Conservation (phyloP, 2,113 vertebrate species). For the Heterotilapia buettikoferi region DNA sequence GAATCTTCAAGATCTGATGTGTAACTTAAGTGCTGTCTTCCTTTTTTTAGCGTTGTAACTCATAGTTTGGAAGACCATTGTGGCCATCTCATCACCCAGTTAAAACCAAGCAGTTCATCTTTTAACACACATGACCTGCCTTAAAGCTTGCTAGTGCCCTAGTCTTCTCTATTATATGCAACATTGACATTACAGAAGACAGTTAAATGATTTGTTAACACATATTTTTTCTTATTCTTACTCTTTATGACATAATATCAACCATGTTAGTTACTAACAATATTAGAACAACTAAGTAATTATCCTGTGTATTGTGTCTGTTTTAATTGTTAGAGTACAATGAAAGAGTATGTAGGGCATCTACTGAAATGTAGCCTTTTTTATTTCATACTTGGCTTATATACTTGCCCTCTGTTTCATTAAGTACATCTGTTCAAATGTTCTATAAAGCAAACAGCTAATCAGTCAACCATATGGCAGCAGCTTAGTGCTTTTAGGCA, state of each 20-base stretch:
- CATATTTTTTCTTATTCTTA: neutral
- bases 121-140: neutral
- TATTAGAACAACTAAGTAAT: neutral
- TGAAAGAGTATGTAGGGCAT: neutral
- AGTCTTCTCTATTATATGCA: neutral
- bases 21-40: neutral
- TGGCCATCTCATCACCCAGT: neutral
- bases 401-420: neutral
- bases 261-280: neutral
- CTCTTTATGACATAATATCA: neutral
- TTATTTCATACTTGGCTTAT: neutral
- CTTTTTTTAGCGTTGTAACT: neutral
- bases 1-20: neutral
- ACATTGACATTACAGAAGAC: neutral
- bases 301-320: neutral
- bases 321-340: neutral
- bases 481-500: neutral
- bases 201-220: neutral
- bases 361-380: neutral
- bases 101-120: neutral
- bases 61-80: neutral
- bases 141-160: neutral
- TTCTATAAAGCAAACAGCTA: neutral
- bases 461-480: neutral
- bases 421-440: neutral